phyloP scores from a whole-genome alignment of 2,797 vertebrate genomes.

The Acomys russatus region DNA sequence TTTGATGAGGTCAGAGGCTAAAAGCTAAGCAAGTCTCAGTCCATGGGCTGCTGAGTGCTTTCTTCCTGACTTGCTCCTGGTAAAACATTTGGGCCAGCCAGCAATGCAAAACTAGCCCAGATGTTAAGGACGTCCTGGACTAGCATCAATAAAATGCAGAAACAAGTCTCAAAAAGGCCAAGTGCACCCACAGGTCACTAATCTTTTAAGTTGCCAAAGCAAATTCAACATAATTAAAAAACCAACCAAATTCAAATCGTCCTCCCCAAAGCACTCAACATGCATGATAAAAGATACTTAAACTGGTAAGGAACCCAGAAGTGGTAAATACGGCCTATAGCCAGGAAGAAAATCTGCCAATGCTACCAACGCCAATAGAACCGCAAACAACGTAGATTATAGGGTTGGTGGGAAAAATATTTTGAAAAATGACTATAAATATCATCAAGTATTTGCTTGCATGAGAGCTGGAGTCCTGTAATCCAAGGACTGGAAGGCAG shows the following conservation, averaged over 20 bases:
- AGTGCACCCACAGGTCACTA: background rate
- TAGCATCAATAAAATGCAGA: background rate
- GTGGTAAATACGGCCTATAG: background rate
- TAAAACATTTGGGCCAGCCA: background rate
- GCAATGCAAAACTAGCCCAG: background rate
- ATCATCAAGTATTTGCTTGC: background rate
- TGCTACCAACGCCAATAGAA: background rate
- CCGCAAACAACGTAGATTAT: background rate
- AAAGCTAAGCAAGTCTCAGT: background rate
- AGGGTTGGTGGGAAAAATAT: background rate
- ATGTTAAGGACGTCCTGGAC: background rate
- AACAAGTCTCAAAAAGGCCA: background rate
- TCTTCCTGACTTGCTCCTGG: background rate
- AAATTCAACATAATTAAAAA: background rate
- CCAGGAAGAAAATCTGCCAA: background rate
- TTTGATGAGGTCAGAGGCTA: background rate
- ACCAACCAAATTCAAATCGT: background rate
- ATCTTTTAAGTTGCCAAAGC: background rate
- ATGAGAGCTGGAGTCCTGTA: background rate
- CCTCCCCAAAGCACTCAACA: background rate
- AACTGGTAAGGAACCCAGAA: background rate
- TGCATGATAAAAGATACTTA: background rate
- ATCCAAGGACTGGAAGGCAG: background rate
- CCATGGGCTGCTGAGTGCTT: background rate
- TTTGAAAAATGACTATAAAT: background rate